Evolutionary conservation across 2,113 vertebrate species (phyloP).

Genomic region (Clinocottus analis): DNA sequence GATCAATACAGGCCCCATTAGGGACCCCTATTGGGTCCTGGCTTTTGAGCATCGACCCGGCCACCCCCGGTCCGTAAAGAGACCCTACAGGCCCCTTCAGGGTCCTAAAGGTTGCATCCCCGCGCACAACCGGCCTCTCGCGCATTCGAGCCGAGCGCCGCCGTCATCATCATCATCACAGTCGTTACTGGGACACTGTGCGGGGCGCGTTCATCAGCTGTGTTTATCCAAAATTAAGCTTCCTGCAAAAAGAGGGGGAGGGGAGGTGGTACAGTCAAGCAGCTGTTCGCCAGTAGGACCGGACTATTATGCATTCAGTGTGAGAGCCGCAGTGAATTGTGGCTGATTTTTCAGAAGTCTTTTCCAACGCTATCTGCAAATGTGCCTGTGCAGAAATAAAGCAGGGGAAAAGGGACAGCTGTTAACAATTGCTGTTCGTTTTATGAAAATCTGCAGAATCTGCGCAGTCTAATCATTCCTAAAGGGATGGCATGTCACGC

Average conservation of each 20-base stretch:
- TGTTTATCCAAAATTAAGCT: constrained; percentile 58
- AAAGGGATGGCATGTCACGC: constrained; percentile 35
- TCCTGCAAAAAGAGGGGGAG: constrained; percentile 21
- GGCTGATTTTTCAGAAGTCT: constrained; percentile 59
- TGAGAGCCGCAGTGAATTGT: constrained; percentile 41
- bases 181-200: constrained; percentile 43
- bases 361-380: constrained; percentile 33
- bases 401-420: constrained; percentile 46
- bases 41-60: constrained; percentile 67
- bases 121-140: constrained; percentile 12
- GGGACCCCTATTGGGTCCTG: constrained; percentile 62
- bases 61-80: constrained; percentile 44
- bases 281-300: constrained; percentile 53
- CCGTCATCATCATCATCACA: constrained; percentile 41
- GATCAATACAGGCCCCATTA: constrained; percentile 80
- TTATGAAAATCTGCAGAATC: constrained; percentile 49
- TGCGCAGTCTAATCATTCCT: constrained; percentile 40
- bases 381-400: constrained; percentile 46
- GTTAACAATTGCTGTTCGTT: constrained; percentile 53
- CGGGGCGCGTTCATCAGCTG: constrained; percentile 52
- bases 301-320: constrained; percentile 43
- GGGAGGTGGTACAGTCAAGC: constrained; percentile 20
- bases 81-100: constrained; percentile 38
- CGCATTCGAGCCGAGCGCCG: constrained; percentile 35
- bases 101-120: constrained; percentile 36